Base-by-base conservation (phyloP, 2,113 vertebrate species). In the Phoenicopterus ruber region DNA sequence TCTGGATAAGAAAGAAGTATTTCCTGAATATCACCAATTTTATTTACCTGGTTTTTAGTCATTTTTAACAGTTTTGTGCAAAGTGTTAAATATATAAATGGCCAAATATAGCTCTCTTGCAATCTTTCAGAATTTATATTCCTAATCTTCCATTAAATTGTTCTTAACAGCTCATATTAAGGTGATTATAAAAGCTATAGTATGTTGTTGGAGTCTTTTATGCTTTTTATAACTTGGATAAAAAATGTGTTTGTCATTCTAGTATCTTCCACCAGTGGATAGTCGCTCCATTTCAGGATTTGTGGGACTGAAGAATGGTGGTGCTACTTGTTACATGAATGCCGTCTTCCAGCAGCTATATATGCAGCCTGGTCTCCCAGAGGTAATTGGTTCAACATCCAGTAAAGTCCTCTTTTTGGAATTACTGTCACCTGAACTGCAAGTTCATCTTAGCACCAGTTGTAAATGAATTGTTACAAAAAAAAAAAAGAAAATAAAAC, bases 241-340 rank as follows among this genome's bases (percentile, higher is more conserved):
- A 89, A 87, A 90, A 76, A 88, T 62, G 2, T 86, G 1, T 82
- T 77, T 84, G 15, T 87, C 38, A 29, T 73, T 88, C 81, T 80
- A 99, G 99, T 99, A 99, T 96, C 99, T 99, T 17, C 99, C 99
- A 20, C 99, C 99, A 0, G 99, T 99, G 92, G 99, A 99, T 76
- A 99, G 99, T 96, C 98, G 99, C 34, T 99, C 99, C 28, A 97
- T 98, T 55, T 99, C 99, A 21, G 99, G 99, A 31, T 99, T 99
- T 88, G 99, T 99, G 84, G 99, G 99, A 4, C 95, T 99, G 92
- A 99, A 99, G 97, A 99, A 99, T 5, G 99, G 99, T 20, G 99
- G 99, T 10, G 99, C 99, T 22, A 99, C 99, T 2, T 99, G 99
- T 97, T 99, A 99, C 95, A 99, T 99, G 99, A 99, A 99, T 19